These are phyloP conservation scores for Leucophenga varia DNA, from an alignment of 1,140 invertebrate genomes.

Conservation along the genomic window DNA sequence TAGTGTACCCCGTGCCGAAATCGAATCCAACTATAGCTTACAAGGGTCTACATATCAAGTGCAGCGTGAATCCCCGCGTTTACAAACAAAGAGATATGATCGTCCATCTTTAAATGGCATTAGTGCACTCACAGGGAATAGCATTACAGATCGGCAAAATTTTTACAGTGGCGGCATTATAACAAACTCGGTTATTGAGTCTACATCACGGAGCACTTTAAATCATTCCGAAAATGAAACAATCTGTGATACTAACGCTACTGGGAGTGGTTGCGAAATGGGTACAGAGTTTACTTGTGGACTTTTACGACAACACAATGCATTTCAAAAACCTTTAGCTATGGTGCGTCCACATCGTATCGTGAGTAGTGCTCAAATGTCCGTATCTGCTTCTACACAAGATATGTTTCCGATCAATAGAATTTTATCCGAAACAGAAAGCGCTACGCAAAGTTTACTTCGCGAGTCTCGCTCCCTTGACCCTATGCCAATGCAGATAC, in stretches of 20 bases:
- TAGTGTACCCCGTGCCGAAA: slow-evolving; percentile 56
- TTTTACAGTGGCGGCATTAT: slow-evolving; percentile 5
- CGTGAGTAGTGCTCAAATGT: slow-evolving; percentile 35
- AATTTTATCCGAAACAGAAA: slow-evolving; percentile 11
- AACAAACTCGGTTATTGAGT: slow-evolving; percentile 28
- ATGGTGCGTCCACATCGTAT: slow-evolving; percentile 54
- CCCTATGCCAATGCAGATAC: slow-evolving; percentile 45
- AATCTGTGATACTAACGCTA: slow-evolving; percentile 51
- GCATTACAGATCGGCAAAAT: slow-evolving; percentile 17
- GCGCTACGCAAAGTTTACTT: slow-evolving; percentile 21
- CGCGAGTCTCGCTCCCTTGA: slow-evolving; percentile 50
- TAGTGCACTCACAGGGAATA: slow-evolving; percentile 20
- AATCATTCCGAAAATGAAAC: slow-evolving; percentile 56
- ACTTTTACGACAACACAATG: slow-evolving; percentile 38
- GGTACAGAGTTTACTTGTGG: slow-evolving; percentile 1
- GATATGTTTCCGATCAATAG: slow-evolving; percentile 13
- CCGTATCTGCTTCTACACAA: slow-evolving; percentile 16
- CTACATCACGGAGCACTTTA: slow-evolving; percentile 49
- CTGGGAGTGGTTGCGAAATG: background rate
- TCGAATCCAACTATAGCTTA: slow-evolving; percentile 52
- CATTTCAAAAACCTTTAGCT: slow-evolving; percentile 48
- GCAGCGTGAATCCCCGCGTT: slow-evolving; percentile 45
- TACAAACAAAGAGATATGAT: slow-evolving; percentile 36
- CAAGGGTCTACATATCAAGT: slow-evolving; percentile 44
- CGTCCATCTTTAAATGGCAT: slow-evolving; percentile 40